Percentiles rank a stretch among this genome's conserved stretches.
These are phyloP conservation scores for Thymelicus lineola DNA, from an alignment of 2,888 invertebrate species.

Conservation along the genomic window DNA sequence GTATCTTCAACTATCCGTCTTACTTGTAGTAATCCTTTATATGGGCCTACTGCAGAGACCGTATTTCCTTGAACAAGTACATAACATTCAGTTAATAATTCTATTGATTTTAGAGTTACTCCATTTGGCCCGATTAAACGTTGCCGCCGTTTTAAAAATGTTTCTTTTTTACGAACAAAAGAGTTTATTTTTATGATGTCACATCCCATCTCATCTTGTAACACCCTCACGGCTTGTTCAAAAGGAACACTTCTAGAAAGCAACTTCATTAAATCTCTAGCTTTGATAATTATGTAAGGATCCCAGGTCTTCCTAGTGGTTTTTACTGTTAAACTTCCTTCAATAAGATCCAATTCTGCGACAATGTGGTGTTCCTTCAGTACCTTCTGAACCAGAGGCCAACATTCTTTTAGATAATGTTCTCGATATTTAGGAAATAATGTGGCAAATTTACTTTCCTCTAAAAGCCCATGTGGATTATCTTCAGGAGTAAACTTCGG, in stretches of 20 bases:
- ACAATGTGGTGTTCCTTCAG: conserved; percentile 91
- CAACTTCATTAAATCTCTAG: conserved; percentile 97
- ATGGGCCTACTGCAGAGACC: conserved; percentile 98
- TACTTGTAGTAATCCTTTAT: conserved; percentile 94
- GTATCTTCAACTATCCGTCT: conserved; percentile 97
- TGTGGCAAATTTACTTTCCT: conserved; percentile 98
- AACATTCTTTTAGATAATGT: conserved; percentile 96
- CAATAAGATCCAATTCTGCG: conserved; percentile 96
- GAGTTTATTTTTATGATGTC: conserved; percentile 99
- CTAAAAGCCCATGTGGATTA: conserved; percentile 94
- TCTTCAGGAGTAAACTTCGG: conserved; percentile 95
- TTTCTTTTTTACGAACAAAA: conserved; percentile 94
- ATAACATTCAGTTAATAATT: conserved; percentile 97
- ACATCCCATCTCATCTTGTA: conserved; percentile 95
- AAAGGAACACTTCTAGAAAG: conserved; percentile 98
- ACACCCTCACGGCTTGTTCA: conserved; percentile 95
- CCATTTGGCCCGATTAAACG: conserved; percentile 98
- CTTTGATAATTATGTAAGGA: conserved; percentile 98
- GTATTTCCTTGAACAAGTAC: conserved; percentile 99
- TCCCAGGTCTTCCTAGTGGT: conserved; percentile 99
- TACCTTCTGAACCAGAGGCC: conserved; percentile 96
- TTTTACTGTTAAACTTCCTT: conserved; percentile 97
- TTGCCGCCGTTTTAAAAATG: conserved; percentile 97
- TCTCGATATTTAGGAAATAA: conserved; percentile 99
- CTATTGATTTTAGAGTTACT: conserved; percentile 98